Conservation (phyloP, 1,140 invertebrate species). For the Sitophilus oryzae region DNA sequence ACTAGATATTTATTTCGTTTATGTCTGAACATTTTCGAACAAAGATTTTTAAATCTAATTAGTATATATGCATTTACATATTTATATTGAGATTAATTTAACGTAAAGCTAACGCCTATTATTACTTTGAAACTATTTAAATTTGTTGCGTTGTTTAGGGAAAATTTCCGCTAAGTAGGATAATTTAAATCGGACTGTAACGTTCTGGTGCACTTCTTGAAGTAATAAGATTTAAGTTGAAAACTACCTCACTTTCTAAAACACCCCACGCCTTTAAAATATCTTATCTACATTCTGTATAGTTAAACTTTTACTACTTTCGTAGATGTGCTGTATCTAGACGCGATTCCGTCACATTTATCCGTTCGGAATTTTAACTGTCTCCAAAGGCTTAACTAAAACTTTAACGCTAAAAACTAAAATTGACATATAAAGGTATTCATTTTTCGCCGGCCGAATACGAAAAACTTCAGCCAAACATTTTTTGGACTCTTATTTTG, state of each 20-base stretch:
- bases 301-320: constrained; percentile 28
- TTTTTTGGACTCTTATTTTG: no score
- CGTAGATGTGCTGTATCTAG: constrained; percentile 14
- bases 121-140: no score
- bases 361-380: constrained; percentile 25
- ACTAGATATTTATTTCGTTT: no score
- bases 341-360: constrained; percentile 23
- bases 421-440: constrained; percentile 16
- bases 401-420: constrained; percentile 20
- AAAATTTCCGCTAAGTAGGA: neutral
- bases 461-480: neutral
- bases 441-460: neutral
- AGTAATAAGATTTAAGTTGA: constrained; percentile 18
- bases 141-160: neutral
- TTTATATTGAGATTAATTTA: no score
- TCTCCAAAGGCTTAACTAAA: constrained; percentile 22
- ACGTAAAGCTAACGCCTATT: no score
- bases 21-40: no score
- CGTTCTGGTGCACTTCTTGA: neutral
- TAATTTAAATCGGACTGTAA: neutral
- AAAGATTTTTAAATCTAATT: no score
- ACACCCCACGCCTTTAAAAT: constrained; percentile 15
- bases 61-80: no score
- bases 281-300: constrained; percentile 23
- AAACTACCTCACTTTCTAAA: constrained; percentile 19